phyloP scores from a whole-genome alignment of 1,140 invertebrate genomes.

The Neodiprion pinetum region DNA sequence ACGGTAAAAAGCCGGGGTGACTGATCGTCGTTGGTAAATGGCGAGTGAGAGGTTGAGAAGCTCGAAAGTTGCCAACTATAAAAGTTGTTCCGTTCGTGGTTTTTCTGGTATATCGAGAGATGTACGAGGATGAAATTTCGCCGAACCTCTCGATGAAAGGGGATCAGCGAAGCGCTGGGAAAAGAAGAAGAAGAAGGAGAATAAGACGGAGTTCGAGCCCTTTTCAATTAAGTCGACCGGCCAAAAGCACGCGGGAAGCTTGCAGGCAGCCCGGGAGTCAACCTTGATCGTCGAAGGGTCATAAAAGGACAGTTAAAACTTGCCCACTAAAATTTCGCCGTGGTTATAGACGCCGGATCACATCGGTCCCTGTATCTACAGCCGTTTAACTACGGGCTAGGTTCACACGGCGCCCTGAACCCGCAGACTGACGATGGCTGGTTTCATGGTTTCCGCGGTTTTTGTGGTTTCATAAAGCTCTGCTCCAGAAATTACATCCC shows the following conservation, averaged over 20 bases:
- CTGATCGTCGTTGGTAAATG: no score
- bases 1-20: no score
- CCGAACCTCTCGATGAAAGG: no score
- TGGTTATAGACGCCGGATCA: background rate
- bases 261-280: background rate
- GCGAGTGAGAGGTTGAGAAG: no score
- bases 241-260: no score
- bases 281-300: background rate
- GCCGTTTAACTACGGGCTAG: background rate
- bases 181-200: no score
- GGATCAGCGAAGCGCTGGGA: no score
- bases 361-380: no score
- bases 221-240: background rate
- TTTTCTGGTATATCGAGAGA: no score
- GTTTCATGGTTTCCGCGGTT: background rate
- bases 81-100: no score
- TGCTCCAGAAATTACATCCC: conserved; percentile 2
- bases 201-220: background rate
- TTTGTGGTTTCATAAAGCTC: background rate
- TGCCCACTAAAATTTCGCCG: background rate
- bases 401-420: background rate
- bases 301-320: conserved; percentile 7
- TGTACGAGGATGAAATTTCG: no score
- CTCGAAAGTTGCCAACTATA: no score
- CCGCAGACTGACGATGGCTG: background rate